Evolutionary conservation across 2,888 invertebrate genomes (phyloP).

Genomic region (Drosophila nigricruria): DNA sequence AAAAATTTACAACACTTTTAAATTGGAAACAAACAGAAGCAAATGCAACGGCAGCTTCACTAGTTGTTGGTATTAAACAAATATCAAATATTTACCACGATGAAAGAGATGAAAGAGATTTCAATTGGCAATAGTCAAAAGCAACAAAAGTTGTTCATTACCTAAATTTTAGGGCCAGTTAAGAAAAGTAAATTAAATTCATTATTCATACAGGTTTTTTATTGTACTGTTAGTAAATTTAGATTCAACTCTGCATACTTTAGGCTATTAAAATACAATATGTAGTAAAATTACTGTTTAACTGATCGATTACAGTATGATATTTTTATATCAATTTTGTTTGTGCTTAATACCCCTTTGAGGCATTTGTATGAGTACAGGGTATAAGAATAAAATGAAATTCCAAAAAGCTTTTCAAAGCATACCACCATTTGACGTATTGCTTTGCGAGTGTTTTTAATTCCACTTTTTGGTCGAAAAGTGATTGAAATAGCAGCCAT

Average conservation of each 20-base stretch:
- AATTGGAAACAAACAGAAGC: constrained; percentile 48
- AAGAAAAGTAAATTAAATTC: neutral
- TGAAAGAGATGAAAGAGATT: constrained; percentile 68
- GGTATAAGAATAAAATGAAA: neutral
- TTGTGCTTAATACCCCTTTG: neutral
- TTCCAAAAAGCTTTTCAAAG: neutral
- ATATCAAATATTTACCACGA: constrained; percentile 66
- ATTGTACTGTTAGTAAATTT: no score
- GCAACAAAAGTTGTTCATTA: constrained; percentile 21
- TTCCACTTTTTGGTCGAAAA: constrained; percentile 52
- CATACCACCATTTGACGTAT: constrained; percentile 23
- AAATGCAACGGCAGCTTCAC: constrained; percentile 21
- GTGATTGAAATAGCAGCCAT: constrained; percentile 64
- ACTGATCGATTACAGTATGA: no score
- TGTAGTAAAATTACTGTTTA: no score
- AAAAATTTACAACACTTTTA: constrained; percentile 70
- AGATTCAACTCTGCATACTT: no score
- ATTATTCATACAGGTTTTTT: neutral
- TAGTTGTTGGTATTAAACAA: constrained; percentile 39
- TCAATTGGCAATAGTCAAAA: constrained; percentile 45
- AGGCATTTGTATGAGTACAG: neutral
- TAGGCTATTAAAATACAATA: no score
- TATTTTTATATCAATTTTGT: neutral
- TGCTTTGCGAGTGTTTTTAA: constrained; percentile 61
- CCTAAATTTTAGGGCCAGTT: neutral